Conservation (phyloP, 2,113 vertebrate species). For the Mastomys natalensis region DNA sequence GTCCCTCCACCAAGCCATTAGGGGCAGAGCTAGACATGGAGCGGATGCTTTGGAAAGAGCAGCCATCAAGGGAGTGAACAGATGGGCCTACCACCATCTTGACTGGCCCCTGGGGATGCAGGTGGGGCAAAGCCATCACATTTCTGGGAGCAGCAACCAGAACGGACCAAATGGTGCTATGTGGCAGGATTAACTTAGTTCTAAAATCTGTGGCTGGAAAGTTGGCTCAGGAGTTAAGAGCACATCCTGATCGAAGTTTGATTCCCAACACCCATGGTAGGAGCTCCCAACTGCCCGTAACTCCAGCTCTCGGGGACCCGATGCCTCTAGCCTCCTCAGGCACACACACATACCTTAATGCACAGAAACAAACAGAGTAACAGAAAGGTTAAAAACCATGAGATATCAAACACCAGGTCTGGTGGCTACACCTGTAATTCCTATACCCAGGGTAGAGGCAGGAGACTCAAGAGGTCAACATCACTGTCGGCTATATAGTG, state of each 20-base stretch:
- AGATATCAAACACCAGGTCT: background rate
- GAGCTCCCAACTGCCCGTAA: background rate
- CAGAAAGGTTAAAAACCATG: background rate
- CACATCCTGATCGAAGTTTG: too few relatives aligned
- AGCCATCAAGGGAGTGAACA: background rate
- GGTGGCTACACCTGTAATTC: too few relatives aligned
- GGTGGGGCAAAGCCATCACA: background rate
- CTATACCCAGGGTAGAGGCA: background rate
- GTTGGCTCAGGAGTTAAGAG: background rate
- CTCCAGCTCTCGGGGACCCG: too few relatives aligned
- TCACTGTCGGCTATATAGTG: background rate
- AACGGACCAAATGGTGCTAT: background rate
- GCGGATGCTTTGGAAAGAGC: background rate
- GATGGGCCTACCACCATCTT: background rate
- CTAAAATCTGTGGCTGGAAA: background rate
- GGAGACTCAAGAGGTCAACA: background rate
- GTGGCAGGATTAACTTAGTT: background rate
- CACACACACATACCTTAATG: background rate
- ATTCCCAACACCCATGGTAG: background rate
- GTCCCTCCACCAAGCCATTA: background rate
- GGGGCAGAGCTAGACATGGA: background rate
- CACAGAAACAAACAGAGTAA: background rate
- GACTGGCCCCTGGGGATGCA: background rate
- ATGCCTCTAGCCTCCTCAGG: background rate
- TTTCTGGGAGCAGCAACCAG: background rate